phyloP scores from a whole-genome alignment of 2,113 vertebrate species.

The Chloropsis cyanopogon region DNA sequence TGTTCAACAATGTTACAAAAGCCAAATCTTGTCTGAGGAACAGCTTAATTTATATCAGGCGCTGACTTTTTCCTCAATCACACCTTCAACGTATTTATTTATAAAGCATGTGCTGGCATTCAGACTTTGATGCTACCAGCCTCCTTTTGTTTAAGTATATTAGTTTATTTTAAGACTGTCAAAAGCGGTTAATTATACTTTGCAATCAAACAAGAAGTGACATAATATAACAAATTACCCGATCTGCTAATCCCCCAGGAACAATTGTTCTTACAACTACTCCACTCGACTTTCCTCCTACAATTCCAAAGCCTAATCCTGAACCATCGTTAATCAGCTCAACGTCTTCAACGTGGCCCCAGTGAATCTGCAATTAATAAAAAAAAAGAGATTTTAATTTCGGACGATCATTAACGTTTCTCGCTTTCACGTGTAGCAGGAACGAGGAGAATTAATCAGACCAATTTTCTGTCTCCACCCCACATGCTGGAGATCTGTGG shows the following conservation, averaged over 20 bases:
- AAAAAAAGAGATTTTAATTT: constrained; percentile 25
- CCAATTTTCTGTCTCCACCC: not conserved
- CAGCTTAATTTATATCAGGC: constrained; percentile 12
- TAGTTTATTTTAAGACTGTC: constrained; percentile 53
- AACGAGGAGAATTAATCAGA: not conserved
- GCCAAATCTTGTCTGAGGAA: not conserved
- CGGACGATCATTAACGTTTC: not conserved
- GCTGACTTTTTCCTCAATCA: constrained; percentile 13
- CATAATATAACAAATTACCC: constrained; percentile 75
- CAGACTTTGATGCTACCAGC: constrained; percentile 44
- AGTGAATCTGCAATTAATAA: constrained; percentile 77
- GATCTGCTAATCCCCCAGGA: constrained; percentile 87
- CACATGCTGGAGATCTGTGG: not conserved
- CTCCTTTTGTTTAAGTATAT: constrained; percentile 40
- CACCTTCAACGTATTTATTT: constrained; percentile 4
- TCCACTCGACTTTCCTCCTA: constrained; percentile 87
- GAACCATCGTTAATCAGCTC: constrained; percentile 93
- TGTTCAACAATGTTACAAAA: not conserved
- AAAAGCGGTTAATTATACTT: constrained; percentile 39
- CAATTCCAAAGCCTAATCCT: constrained; percentile 95
- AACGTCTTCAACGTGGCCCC: constrained; percentile 90
- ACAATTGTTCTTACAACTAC: constrained; percentile 93
- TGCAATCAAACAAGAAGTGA: constrained; percentile 39
- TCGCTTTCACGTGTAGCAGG: not conserved
- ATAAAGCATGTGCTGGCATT: not conserved